Percentiles rank a stretch among this genome's conserved stretches.
phyloP scores from a whole-genome alignment of 2,797 vertebrate genomes.

The Kryptopterus vitreolus region DNA sequence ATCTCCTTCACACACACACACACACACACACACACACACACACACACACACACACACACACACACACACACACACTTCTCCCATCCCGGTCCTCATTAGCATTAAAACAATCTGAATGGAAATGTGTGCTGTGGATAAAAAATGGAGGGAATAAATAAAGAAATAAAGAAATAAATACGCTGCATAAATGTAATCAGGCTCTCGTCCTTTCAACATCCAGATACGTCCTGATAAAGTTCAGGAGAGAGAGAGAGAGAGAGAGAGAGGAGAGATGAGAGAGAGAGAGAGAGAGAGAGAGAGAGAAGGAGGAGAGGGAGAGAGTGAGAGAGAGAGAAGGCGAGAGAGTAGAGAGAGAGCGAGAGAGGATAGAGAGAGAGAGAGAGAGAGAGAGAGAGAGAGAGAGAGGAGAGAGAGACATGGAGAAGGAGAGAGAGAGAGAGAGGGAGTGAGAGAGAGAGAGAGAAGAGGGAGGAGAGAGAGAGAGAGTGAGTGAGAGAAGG shows the following conservation, averaged over 20 bases:
- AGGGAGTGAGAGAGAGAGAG: neutral
- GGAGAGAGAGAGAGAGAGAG: neutral
- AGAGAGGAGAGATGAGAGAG: conserved; percentile 20
- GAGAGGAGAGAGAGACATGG: too few relatives aligned
- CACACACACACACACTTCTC: conserved; percentile 17
- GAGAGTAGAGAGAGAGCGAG: conserved; percentile 1
- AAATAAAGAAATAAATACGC: conserved; percentile 59
- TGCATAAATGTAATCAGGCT: conserved; percentile 65
- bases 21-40: conserved; percentile 1
- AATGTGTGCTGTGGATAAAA: conserved; percentile 55
- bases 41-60: conserved; percentile 1
- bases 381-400: neutral
- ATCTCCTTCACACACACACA: conserved; percentile 9
- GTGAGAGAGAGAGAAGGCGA: conserved; percentile 16
- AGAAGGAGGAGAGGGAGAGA: conserved; percentile 8
- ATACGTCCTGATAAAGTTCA: conserved; percentile 51
- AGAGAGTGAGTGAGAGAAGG: neutral
- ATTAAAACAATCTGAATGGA: conserved; percentile 74
- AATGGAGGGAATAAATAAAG: conserved; percentile 38
- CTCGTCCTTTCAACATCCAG: conserved; percentile 59
- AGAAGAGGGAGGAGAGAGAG: neutral
- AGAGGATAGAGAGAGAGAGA: neutral
- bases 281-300: conserved; percentile 21
- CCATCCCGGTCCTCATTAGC: conserved; percentile 59
- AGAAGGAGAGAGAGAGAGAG: too few relatives aligned